Evolutionary conservation across 2,113 vertebrate species (phyloP).

Genomic region (Microtus ochrogaster): DNA sequence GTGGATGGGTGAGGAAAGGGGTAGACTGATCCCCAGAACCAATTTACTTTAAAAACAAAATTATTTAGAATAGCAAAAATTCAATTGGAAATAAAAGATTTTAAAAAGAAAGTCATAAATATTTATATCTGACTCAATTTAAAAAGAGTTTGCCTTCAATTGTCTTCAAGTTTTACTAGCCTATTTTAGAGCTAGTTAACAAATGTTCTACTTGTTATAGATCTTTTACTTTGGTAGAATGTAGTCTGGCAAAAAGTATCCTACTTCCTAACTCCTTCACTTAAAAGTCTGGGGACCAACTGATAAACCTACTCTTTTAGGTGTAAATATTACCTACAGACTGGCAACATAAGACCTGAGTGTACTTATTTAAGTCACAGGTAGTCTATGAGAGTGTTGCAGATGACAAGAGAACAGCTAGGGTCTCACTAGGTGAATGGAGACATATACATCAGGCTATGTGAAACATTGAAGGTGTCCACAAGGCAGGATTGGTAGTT

Average conservation of each 20-base stretch:
- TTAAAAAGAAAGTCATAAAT: constrained; percentile 19
- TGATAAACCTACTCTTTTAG: not conserved
- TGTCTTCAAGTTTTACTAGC: constrained; percentile 25
- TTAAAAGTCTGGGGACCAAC: constrained; percentile 43
- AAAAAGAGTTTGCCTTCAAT: constrained; percentile 33
- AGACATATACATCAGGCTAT: not conserved
- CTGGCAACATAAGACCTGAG: not conserved
- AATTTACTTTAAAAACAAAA: constrained; percentile 64
- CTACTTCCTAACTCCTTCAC: constrained; percentile 41
- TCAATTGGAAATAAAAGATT: constrained; percentile 54
- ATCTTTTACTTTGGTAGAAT: constrained; percentile 59
- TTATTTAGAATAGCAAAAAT: constrained; percentile 34
- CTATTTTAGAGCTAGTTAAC: constrained; percentile 47
- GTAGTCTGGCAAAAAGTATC: constrained; percentile 44
- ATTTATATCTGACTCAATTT: constrained; percentile 67
- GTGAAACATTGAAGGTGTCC: constrained; percentile 3
- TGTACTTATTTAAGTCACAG: not conserved
- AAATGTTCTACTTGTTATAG: not conserved
- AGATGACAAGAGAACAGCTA: constrained; percentile 39
- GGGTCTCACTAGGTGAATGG: not conserved
- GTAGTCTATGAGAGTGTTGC: not conserved
- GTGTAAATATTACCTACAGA: constrained; percentile 6
- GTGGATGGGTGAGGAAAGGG: not conserved
- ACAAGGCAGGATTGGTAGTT: constrained; percentile 1
- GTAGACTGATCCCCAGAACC: not conserved